phyloP scores from a whole-genome alignment of 2,113 vertebrate species.

The Periophthalmus modestus region DNA sequence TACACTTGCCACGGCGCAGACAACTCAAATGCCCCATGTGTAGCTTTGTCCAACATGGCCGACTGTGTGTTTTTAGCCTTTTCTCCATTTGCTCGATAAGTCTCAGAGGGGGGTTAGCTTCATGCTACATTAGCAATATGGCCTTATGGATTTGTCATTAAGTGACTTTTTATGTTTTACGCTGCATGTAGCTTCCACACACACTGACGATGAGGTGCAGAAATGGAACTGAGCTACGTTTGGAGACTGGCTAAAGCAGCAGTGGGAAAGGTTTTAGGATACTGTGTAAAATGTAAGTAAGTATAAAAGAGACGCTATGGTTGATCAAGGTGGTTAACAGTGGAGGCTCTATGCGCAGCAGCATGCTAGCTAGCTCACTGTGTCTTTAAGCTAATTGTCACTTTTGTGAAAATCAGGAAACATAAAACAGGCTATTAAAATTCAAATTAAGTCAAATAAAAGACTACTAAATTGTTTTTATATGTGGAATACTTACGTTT shows the following conservation, averaged over 20 bases:
- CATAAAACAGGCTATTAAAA: too few relatives aligned
- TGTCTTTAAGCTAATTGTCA: too few relatives aligned
- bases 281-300: background rate
- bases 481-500: too few relatives aligned
- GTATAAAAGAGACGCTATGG: background rate
- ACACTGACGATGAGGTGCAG: background rate
- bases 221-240: background rate
- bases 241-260: background rate
- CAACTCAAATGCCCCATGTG: constrained; percentile 12
- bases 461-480: too few relatives aligned
- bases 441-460: too few relatives aligned
- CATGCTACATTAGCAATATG: constrained; percentile 61
- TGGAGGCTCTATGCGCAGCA: too few relatives aligned
- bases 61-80: constrained; percentile 8
- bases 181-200: constrained; percentile 1
- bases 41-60: constrained; percentile 17
- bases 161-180: constrained; percentile 45
- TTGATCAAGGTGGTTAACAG: background rate
- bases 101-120: constrained; percentile 51
- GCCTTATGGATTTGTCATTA: constrained; percentile 57
- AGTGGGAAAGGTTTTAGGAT: background rate
- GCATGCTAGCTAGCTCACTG: too few relatives aligned
- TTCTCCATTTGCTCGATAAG: constrained; percentile 56
- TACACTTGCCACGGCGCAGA: constrained; percentile 9
- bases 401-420: too few relatives aligned